Evolutionary conservation across 2,113 vertebrate species (phyloP).

Genomic region (Labrus mixtus): DNA sequence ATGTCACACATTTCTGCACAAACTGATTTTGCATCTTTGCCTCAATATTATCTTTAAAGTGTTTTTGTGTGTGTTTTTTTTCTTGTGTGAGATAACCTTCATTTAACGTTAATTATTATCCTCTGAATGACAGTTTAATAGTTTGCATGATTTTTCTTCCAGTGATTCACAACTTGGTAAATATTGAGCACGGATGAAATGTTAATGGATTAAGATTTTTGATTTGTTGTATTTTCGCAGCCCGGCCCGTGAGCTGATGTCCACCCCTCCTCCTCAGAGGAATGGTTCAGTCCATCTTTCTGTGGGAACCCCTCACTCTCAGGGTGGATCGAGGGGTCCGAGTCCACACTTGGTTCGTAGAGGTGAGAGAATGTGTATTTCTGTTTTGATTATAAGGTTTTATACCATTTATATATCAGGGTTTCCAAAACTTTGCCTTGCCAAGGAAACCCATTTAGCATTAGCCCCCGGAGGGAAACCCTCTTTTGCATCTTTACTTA

Average conservation of each 20-base stretch:
- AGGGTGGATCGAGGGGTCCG: constrained; percentile 83
- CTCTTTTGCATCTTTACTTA: too few relatives aligned
- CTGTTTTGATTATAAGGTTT: not conserved
- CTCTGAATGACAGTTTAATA: constrained; percentile 23
- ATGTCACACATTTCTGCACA: constrained; percentile 28
- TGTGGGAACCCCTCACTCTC: constrained; percentile 72
- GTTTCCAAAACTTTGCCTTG: too few relatives aligned
- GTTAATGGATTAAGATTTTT: constrained; percentile 34
- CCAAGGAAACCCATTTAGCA: too few relatives aligned
- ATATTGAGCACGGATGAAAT: not conserved
- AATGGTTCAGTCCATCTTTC: constrained; percentile 85
- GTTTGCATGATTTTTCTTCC: constrained; percentile 48
- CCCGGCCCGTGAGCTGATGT: constrained; percentile 84
- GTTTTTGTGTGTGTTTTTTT: not conserved
- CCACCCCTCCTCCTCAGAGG: constrained; percentile 84
- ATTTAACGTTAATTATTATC: constrained; percentile 16
- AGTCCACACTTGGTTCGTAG: constrained; percentile 92
- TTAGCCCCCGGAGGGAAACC: too few relatives aligned
- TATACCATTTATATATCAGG: too few relatives aligned
- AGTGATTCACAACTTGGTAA: constrained; percentile 12
- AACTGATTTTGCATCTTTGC: constrained; percentile 49
- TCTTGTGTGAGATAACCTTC: constrained; percentile 21
- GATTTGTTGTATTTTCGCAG: constrained; percentile 68
- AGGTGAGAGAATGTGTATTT: constrained; percentile 80
- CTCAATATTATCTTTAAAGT: not conserved